Conservation (phyloP, 1,140 invertebrate species). For the Brachionus plicatilis region DNA sequence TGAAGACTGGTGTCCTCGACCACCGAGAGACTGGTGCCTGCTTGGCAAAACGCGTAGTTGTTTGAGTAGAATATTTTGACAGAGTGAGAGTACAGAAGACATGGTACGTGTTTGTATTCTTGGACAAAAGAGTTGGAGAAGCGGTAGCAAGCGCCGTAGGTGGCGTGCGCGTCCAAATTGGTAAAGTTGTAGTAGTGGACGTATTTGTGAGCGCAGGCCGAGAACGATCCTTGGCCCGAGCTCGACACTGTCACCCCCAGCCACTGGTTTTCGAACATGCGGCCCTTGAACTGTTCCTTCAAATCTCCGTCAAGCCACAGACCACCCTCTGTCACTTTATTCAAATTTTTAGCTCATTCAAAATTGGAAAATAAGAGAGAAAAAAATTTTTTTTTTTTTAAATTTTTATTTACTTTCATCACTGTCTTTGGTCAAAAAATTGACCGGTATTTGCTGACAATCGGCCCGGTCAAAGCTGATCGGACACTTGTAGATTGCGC, state of each 20-base stretch:
- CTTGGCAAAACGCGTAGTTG: conserved; percentile 36
- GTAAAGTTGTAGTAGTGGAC: conserved; percentile 38
- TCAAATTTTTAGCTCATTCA: background rate
- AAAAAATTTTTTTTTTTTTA: background rate
- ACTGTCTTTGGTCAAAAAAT: background rate
- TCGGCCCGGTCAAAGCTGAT: background rate
- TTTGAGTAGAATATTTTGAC: conserved; percentile 25
- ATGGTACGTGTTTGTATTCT: conserved; percentile 34
- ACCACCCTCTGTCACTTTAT: background rate
- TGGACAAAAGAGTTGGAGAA: conserved; percentile 22
- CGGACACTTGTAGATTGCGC: conserved; percentile 28
- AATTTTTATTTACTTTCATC: background rate
- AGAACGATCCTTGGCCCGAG: background rate
- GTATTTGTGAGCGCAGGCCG: conserved; percentile 29
- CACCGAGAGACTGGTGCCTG: conserved; percentile 7
- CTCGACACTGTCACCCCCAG: conserved; percentile 8
- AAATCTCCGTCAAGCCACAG: background rate
- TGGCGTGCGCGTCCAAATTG: background rate
- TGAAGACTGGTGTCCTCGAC: conserved; percentile 8
- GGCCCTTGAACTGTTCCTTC: conserved; percentile 23
- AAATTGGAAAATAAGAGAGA: background rate
- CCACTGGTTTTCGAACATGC: conserved; percentile 31
- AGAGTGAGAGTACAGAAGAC: conserved; percentile 4
- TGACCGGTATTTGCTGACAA: conserved; percentile 25
- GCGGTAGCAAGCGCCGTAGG: conserved; percentile 33